Evolutionary conservation across 2,797 vertebrate genomes (phyloP).

Genomic region (Emys orbicularis): DNA sequence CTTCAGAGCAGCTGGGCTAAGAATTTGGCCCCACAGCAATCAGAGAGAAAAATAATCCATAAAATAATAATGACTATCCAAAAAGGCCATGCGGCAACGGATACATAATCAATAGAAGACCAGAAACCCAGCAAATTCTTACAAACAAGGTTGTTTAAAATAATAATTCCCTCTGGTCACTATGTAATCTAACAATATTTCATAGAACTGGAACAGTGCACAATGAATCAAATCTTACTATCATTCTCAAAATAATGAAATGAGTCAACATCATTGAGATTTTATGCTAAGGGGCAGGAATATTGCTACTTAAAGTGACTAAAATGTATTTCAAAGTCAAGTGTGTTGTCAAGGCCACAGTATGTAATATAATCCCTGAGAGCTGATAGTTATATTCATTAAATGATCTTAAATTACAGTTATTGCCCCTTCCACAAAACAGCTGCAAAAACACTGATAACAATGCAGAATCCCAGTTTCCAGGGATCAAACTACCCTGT

Average conservation of each 20-base stretch:
- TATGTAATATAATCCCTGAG: background rate
- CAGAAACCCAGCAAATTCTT: conserved; percentile 9
- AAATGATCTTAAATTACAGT: conserved; percentile 1
- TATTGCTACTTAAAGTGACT: conserved; percentile 22
- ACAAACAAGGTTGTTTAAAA: conserved; percentile 60
- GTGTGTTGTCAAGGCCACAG: background rate
- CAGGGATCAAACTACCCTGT: background rate
- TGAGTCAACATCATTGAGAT: conserved; percentile 58
- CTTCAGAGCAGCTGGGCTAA: background rate
- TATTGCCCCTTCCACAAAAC: background rate
- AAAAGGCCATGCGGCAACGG: background rate
- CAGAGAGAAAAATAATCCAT: background rate
- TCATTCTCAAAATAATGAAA: conserved; percentile 54
- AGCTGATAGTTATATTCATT: background rate
- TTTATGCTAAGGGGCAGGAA: conserved; percentile 53
- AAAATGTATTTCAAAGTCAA: conserved; percentile 35
- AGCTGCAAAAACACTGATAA: background rate
- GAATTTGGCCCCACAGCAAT: background rate
- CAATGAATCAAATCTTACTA: conserved; percentile 44
- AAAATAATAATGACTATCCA: background rate
- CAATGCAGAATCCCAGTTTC: background rate
- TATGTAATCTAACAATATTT: conserved; percentile 40
- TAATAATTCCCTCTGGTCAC: conserved; percentile 55
- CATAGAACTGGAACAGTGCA: conserved; percentile 4
- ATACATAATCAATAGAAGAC: conserved; percentile 16